Percentiles rank a stretch among this genome's conserved stretches.
These are phyloP conservation scores for Cyphomyrmex costatus DNA, from an alignment of 1,140 invertebrate species.

Conservation along the genomic window DNA sequence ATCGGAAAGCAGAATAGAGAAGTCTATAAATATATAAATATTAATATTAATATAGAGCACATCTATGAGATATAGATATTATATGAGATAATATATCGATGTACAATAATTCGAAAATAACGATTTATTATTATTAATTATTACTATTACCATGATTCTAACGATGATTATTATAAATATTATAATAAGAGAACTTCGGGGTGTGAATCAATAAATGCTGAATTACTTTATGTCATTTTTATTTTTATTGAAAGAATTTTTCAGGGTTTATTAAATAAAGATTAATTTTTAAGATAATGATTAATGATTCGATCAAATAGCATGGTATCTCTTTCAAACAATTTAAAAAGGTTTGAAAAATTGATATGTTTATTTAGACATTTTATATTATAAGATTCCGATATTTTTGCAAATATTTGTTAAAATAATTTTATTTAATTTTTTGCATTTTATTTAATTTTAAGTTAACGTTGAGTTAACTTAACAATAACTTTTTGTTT, in stretches of 20 bases:
- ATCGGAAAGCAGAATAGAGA: conserved; percentile 82
- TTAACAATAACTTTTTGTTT: background rate
- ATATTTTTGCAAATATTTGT: background rate
- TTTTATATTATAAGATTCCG: background rate
- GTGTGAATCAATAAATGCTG: conserved; percentile 63
- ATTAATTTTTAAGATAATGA: background rate
- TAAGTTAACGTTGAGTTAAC: background rate
- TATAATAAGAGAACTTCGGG: conserved; percentile 67
- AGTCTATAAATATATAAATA: conserved; percentile 79
- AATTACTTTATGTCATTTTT: conserved; percentile 53
- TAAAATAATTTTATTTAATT: conserved; percentile 8
- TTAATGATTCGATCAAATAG: background rate
- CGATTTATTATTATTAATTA: conserved; percentile 84
- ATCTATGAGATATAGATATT: conserved; percentile 61
- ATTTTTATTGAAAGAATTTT: conserved; percentile 25
- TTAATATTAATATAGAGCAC: conserved; percentile 83
- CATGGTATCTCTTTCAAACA: background rate
- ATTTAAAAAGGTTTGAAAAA: background rate
- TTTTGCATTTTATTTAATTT: background rate
- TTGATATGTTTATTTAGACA: background rate
- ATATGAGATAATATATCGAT: conserved; percentile 87
- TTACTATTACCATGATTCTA: conserved; percentile 70
- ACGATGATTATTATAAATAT: conserved; percentile 68
- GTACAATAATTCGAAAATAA: conserved; percentile 86
- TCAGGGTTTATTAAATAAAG: conserved; percentile 4